Evolutionary conservation across 1,140 invertebrate species (phyloP).

Genomic region (Pentalonia nigronervosa): DNA sequence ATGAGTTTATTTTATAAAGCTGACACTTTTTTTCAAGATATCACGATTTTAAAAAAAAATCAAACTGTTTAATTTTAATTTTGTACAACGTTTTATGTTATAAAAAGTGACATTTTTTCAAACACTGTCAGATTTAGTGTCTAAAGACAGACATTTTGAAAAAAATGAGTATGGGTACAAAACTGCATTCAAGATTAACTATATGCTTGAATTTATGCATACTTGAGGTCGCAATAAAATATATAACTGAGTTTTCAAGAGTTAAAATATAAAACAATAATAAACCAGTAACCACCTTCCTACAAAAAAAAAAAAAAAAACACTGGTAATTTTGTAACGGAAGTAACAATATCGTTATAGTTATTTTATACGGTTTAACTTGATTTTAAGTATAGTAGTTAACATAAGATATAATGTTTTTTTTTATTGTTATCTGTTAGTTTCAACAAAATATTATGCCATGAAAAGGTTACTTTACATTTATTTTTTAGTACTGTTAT

Average conservation of each 20-base stretch:
- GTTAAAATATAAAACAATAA: background rate
- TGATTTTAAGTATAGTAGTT: background rate
- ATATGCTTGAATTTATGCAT: background rate
- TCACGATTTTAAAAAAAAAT: background rate
- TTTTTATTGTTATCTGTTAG: background rate
- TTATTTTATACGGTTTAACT: background rate
- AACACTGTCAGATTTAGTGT: background rate
- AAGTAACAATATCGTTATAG: background rate
- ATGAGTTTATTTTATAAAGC: no score
- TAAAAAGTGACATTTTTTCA: background rate
- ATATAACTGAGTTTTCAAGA: background rate
- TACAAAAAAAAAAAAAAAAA: background rate
- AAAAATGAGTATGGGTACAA: background rate
- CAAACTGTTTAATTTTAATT: background rate
- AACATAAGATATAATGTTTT: background rate
- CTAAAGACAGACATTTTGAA: background rate
- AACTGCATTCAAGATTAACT: background rate
- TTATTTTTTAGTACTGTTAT: background rate
- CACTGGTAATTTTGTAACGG: background rate
- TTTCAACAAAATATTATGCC: background rate
- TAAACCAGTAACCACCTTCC: background rate
- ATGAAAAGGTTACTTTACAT: background rate
- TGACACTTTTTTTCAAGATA: background rate
- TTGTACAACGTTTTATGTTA: background rate
- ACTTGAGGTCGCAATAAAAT: background rate